Evolutionary conservation across 2,797 vertebrate genomes (phyloP).

Genomic region (Semaprochilodus insignis): DNA sequence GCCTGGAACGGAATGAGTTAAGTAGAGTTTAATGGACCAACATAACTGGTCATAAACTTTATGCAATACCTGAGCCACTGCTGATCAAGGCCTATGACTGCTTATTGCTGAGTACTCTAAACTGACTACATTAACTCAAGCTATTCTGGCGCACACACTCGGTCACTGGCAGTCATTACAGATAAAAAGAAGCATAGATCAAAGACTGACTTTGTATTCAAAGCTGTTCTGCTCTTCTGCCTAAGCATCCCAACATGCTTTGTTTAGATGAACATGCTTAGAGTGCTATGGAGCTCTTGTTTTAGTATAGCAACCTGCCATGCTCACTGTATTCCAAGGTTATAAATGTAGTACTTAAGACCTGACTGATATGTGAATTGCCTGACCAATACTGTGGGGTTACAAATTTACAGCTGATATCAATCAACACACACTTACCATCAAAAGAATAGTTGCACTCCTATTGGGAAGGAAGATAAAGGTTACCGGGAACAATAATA

Average conservation of each 20-base stretch:
- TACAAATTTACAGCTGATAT: background rate
- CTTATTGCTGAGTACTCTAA: conserved; percentile 42
- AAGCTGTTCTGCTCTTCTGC: background rate
- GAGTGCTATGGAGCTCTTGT: background rate
- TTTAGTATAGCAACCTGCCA: background rate
- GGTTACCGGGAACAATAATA: too few relatives aligned
- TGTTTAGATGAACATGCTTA: conserved; percentile 13
- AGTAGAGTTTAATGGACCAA: background rate
- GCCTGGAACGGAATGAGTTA: too few relatives aligned
- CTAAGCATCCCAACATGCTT: background rate
- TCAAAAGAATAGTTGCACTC: too few relatives aligned
- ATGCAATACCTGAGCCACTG: conserved; percentile 10
- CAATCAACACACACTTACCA: too few relatives aligned
- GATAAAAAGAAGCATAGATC: background rate
- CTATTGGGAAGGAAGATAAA: too few relatives aligned
- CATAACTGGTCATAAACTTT: background rate
- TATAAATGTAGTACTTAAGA: background rate
- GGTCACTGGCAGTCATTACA: background rate
- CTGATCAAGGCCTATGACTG: conserved; percentile 24
- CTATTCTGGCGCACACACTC: conserved; percentile 19
- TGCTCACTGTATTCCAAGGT: background rate
- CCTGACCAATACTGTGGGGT: background rate
- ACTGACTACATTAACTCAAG: background rate
- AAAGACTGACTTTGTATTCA: conserved; percentile 34
- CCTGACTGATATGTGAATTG: background rate